Base-by-base conservation (phyloP, 2,797 vertebrate genomes). In the Euthynnus affinis region DNA sequence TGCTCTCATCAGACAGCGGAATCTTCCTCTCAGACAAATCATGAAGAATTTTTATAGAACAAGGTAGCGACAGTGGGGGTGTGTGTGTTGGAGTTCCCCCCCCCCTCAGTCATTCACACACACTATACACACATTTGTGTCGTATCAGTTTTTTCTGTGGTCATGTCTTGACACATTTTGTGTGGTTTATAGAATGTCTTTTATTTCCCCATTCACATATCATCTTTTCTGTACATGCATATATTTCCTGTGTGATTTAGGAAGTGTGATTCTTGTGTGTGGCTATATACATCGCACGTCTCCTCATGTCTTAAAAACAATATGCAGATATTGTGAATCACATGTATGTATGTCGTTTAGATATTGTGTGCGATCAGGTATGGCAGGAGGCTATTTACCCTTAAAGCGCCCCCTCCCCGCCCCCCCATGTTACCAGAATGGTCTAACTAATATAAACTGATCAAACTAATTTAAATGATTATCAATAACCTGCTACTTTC, bases 131-230 rank as follows among this genome's bases (percentile, higher is more conserved):
- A 76, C 32, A 57, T 55, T 42, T 70, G 51, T 79, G 46, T 55
- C 69, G 56, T 25, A 55, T 63, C 18, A 59, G 9, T 48, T 29
- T 3, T 57, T 29, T 23, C 1, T 78, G 65, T 81, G 52, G 52
- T 84, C 55, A 51, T 1, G 23, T 86, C 66, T 70, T 37, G 4
- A 69, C 34, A 68, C 67, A 77, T 61, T 25, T 32, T 62, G 55
- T 62, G 55, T n/a, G 18, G 27, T 82, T 18, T 73, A 7, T 75
- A 64, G 44, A 56, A 66, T 71, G 46, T 61, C 10, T 73, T 73
- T 66, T 48, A 51, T 74, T 68, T 84, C 27, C 15, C 67, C 89
- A 88, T 88, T 84, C 42, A 74, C 46, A 70, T 56, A 12, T 42
- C 75, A 71, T 81, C 61, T 63, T 63, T 75, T 72, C 27, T 78